Percentiles rank a stretch among this genome's conserved stretches.
phyloP scores from a whole-genome alignment of 2,113 vertebrate genomes.

The Cochlearius cochlearius region DNA sequence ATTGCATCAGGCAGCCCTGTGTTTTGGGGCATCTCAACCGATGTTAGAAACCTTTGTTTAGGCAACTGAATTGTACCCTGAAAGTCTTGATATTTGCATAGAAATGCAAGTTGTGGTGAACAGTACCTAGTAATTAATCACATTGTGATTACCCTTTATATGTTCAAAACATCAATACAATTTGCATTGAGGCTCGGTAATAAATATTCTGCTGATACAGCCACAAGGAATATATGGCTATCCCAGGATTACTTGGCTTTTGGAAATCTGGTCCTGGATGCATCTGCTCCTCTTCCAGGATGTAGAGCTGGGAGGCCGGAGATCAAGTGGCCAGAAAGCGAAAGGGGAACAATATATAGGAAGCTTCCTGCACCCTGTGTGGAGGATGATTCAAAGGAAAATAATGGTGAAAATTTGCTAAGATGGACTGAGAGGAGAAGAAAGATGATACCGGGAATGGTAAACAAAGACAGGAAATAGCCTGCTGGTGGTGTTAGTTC shows the following conservation, averaged over 20 bases:
- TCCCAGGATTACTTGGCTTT: background rate
- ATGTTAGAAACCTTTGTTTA: background rate
- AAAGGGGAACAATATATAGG: background rate
- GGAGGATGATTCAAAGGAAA: background rate
- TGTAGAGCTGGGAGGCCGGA: background rate
- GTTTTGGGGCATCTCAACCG: background rate
- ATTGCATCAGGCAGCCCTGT: background rate
- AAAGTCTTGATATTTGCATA: background rate
- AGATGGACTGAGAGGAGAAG: background rate
- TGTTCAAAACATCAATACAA: background rate
- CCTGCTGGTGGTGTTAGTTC: slow-evolving; percentile 40
- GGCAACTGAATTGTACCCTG: background rate
- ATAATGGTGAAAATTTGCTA: background rate
- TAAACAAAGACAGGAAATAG: slow-evolving; percentile 60
- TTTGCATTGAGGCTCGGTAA: background rate
- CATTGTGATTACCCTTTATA: background rate
- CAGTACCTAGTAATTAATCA: background rate
- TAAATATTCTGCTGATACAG: background rate
- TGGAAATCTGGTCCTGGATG: background rate
- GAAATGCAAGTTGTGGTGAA: background rate
- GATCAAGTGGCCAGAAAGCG: background rate
- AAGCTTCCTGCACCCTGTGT: background rate
- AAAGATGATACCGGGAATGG: slow-evolving; percentile 23
- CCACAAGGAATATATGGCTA: background rate
- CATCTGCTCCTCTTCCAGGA: background rate